Conservation (phyloP, 1,140 invertebrate genomes). For the Drosophila takahashii region DNA sequence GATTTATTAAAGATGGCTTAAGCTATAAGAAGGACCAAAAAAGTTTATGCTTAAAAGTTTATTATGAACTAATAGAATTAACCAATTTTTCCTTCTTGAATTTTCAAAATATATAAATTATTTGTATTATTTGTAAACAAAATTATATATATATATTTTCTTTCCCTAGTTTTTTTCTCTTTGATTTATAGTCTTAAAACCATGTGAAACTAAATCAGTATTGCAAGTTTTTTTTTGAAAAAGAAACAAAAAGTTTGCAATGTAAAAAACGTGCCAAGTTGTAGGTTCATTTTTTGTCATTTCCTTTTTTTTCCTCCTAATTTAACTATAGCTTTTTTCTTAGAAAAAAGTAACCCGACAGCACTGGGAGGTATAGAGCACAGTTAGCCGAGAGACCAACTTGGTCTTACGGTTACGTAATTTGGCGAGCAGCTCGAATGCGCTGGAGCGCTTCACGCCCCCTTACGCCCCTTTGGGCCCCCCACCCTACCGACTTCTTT, state of each 20-base stretch:
- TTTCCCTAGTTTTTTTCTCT: too few relatives aligned
- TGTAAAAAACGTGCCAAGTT: slow-evolving; percentile 3
- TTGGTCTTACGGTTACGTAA: slow-evolving; percentile 58
- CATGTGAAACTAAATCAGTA: background rate
- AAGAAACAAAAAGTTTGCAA: background rate
- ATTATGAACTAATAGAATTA: too few relatives aligned
- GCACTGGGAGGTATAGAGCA: slow-evolving; percentile 25
- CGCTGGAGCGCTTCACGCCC: slow-evolving; percentile 68
- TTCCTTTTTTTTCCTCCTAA: background rate
- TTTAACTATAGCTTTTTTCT: background rate
- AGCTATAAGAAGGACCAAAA: too few relatives aligned
- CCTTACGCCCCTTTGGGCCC: slow-evolving; percentile 28
- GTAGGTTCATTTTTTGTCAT: rapidly evolving
- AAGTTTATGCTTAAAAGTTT: too few relatives aligned
- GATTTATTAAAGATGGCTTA: too few relatives aligned
- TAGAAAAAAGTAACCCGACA: background rate
- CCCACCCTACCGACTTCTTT: slow-evolving; percentile 34
- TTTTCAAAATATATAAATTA: too few relatives aligned
- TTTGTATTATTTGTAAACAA: too few relatives aligned
- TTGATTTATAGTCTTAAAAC: background rate
- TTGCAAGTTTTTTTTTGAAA: background rate
- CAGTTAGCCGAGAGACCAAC: slow-evolving; percentile 45
- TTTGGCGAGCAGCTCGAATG: slow-evolving; percentile 50
- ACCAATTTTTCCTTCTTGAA: too few relatives aligned
- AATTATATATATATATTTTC: too few relatives aligned